Base-by-base conservation (phyloP, 2,797 vertebrate species). In the Antrozous pallidus region DNA sequence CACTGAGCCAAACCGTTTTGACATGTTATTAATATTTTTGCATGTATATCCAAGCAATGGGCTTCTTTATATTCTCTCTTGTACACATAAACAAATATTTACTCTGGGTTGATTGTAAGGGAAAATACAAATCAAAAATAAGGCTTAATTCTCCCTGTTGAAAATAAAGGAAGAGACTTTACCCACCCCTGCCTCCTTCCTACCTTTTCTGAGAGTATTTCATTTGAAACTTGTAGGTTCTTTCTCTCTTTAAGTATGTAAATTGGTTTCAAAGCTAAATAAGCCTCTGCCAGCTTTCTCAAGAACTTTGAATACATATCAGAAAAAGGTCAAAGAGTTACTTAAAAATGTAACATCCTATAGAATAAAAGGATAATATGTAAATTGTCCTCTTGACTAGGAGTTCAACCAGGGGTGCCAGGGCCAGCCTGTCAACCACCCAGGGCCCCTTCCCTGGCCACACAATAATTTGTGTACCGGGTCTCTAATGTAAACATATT, bases 91-190 rank as follows among this genome's bases (percentile, higher is more conserved):
- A 42, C 4, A 38, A 47, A 45, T 45, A 12, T 38, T 93, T 86
- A 28, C 22, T 11, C n/a, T 49, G 17, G 2, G 24, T 47, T 91
- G 65, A 77, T 5, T 28, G 11, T 20, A 40, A 86, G 16, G 69
- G 10, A 28, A 81, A 84, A 81, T 45, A 45, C 20, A 77, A 26
- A 86, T 81, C 24, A 51, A 71, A 94, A 84, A 58, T 8, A 54
- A 77, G 22, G 11, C 28, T 31, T 78, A 61, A 93, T 71, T 93
- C 7, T 42, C 4, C 12, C 14, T n/a, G 1, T 42, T 75, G 51
- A 85, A 95, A 94, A 92, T 75, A 42, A 89, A 58, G 54, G n/a
- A 83, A 77, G 49, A 51, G 22, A n/a, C 61, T n/a, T 17, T n/a
- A 65, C 2, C 14, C 26, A 45, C 4, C 16, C 5, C 3, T 26